Evolutionary conservation across 2,113 vertebrate species (phyloP), one percentile per base, ranked within the genome.

Genomic region (Cephalopholis sonnerati): DNA sequence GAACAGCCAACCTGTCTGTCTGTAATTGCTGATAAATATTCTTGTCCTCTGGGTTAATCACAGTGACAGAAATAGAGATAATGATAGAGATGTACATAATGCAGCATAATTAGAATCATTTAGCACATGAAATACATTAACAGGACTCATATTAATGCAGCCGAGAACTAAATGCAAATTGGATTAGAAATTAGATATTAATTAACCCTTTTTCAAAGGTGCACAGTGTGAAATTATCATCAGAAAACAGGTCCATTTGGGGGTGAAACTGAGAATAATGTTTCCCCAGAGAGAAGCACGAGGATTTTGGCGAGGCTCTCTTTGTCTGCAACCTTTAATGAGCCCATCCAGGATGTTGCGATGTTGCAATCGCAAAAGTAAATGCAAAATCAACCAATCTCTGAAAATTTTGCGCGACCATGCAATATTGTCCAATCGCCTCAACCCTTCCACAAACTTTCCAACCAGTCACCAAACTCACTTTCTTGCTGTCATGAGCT

Each of bases 121-220:
- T 69, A 67, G 46, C 29, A 24, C 50, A 46, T 63, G 50, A 57
- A 83, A 41, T 64, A 78, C 62, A 72, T 46, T 17, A 16, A 57
- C 57, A 16, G 22, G 53, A 16, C 65, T 66, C 24, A 50, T 67
- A 54, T 66, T 64, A 57, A 72, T 36, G n/a, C 22, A 44, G 15
- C 20, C 2, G 15, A 46, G 12, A 61, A 36, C 11, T 25, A 17
- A 27, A 84, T 79, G 39, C 57, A 79, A 84, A 74, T 68, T 48
- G 61, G 75, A 32, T 66, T 54, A 24, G 22, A 54, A 54, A 54
- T 57, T 25, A 25, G 11, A 63, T 75, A 29, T 55, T 63, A 55
- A 70, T 80, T 70, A 75, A 69, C 70, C 39, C 65, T 44, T 63
- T 75, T 85, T 51, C 65, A 75, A 39, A 74, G 24, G 22, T 69